Percentiles rank a stretch among this genome's conserved stretches.
phyloP scores from a whole-genome alignment of 2,113 vertebrate species.

The Rissa tridactyla region DNA sequence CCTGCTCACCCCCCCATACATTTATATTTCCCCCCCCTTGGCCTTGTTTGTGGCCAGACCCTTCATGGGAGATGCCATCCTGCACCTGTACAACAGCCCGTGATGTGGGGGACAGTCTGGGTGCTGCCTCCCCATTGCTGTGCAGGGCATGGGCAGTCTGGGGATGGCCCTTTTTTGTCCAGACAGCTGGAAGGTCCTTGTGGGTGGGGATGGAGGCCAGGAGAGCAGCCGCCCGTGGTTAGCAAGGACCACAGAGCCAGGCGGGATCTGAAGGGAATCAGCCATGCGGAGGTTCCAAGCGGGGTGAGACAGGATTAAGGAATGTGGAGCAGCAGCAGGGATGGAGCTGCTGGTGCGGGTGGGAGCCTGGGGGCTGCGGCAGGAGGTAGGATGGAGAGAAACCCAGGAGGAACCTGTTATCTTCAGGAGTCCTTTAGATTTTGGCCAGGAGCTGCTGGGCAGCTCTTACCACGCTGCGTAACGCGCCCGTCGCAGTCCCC shows the following conservation, averaged over 20 bases:
- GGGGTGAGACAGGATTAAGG: not conserved
- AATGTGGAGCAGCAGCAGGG: not conserved
- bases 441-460: not conserved
- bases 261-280: not conserved
- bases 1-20: accelerated
- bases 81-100: accelerated
- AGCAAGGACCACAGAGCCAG: not conserved
- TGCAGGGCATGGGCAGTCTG: not conserved
- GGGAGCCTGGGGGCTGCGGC: not conserved
- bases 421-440: not conserved
- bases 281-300: not conserved
- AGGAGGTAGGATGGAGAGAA: not conserved
- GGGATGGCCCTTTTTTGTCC: not conserved
- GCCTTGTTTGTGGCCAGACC: not conserved
- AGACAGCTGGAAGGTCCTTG: not conserved
- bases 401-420: not conserved
- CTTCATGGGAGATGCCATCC: not conserved
- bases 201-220: not conserved
- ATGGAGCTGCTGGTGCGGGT: not conserved
- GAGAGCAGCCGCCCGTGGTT: not conserved
- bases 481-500: not conserved
- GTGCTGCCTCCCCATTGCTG: not conserved
- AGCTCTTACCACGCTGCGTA: not conserved
- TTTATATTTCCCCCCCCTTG: not conserved
- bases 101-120: accelerated